These are phyloP conservation scores for Lepidothrix coronata DNA, from an alignment of 2,113 vertebrate genomes.

Conservation along the genomic window DNA sequence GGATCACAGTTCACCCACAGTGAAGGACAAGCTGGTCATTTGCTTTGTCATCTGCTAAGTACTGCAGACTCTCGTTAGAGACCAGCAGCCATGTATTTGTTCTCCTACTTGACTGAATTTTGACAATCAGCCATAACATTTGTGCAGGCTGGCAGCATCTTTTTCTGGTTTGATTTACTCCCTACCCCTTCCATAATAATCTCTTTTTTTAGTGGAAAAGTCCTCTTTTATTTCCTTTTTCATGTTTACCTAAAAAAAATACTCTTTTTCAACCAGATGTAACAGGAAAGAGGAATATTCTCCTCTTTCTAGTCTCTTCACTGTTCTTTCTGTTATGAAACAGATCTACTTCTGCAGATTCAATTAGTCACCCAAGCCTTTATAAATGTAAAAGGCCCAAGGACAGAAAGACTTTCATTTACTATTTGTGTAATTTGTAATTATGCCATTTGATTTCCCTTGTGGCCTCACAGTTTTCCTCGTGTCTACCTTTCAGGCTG, in stretches of 20 bases:
- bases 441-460: constrained; percentile 47
- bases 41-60: not conserved
- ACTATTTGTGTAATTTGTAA: constrained; percentile 15
- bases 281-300: not conserved
- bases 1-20: not conserved
- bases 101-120: not conserved
- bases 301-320: not conserved
- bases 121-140: not conserved
- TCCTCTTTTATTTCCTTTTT: constrained; percentile 41
- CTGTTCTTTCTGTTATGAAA: not conserved
- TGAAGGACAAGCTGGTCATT: not conserved
- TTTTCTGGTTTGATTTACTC: not conserved
- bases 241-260: constrained; percentile 39
- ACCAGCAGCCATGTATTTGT: not conserved
- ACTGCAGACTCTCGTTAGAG: not conserved
- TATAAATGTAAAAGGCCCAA: not conserved
- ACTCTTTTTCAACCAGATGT: not conserved
- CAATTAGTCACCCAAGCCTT: not conserved
- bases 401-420: constrained; percentile 36
- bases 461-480: not conserved
- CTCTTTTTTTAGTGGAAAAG: not conserved
- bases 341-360: not conserved
- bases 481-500: not conserved
- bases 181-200: not conserved
- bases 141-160: not conserved